Percentiles rank a stretch among this genome's conserved stretches.
phyloP scores from a whole-genome alignment of 2,113 vertebrate species.

The Entelurus aequoreus region DNA sequence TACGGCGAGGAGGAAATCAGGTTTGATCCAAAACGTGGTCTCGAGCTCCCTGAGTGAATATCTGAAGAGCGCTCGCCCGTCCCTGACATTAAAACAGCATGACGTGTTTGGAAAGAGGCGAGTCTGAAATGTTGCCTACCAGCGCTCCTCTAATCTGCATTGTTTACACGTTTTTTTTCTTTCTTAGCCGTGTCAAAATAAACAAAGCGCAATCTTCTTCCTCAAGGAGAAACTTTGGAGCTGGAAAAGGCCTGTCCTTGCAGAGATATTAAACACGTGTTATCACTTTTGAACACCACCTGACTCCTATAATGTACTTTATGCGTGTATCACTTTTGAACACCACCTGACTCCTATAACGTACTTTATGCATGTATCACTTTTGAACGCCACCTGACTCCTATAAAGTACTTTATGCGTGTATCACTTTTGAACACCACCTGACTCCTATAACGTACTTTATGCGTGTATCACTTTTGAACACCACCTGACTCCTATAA shows the following conservation, averaged over 20 bases:
- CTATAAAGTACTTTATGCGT: neutral
- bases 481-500: neutral
- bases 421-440: neutral
- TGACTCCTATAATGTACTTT: neutral
- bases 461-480: neutral
- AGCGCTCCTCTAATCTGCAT: constrained; percentile 36
- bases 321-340: neutral
- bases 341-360: neutral
- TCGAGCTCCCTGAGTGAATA: constrained; percentile 7
- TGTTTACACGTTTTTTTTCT: constrained; percentile 32
- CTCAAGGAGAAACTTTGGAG: constrained; percentile 23
- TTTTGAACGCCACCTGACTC: neutral
- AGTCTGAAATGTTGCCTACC: constrained; percentile 20
- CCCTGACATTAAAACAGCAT: constrained; percentile 20
- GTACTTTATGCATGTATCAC: neutral
- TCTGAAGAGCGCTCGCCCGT: constrained; percentile 12
- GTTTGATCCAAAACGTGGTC: constrained; percentile 6
- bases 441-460: neutral
- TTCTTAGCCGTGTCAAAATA: constrained; percentile 41
- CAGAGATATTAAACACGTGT: neutral
- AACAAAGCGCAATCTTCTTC: constrained; percentile 38
- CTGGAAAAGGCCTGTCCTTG: constrained; percentile 23
- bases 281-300: neutral
- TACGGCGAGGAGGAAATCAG: constrained; percentile 4
- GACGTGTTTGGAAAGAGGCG: constrained; percentile 28